A percentile compares a stretch with the other conserved stretches of the same genome.
Conservation (phyloP, 2,113 vertebrate species). For the Halichoerus grypus region DNA sequence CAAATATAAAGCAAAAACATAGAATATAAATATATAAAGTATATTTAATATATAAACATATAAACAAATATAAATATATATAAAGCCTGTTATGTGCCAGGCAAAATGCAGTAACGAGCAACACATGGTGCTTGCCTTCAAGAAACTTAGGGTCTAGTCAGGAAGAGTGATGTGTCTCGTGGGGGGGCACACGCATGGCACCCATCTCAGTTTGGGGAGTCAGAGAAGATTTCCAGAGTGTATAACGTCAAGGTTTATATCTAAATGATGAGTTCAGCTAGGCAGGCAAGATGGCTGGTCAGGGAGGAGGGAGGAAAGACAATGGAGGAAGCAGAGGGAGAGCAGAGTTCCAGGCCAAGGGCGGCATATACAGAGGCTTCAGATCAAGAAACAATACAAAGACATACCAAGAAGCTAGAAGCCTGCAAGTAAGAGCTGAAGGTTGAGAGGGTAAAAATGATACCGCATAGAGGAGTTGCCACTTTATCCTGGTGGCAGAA, state of each 20-base stretch:
- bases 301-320: background rate
- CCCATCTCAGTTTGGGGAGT: background rate
- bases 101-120: background rate
- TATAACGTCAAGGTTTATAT: background rate
- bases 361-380: too few relatives aligned
- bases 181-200: background rate
- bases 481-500: background rate
- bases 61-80: background rate
- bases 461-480: background rate
- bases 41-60: background rate
- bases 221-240: background rate
- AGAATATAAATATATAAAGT: background rate
- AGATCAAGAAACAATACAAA: background rate
- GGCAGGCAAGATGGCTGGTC: background rate
- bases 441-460: background rate
- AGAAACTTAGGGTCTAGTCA: background rate
- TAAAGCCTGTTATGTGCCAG: background rate
- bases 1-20: background rate
- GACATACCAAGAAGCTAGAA: background rate
- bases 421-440: background rate
- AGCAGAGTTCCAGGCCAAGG: background rate
- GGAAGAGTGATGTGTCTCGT: background rate
- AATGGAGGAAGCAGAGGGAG: background rate
- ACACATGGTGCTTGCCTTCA: background rate
- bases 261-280: background rate